Evolutionary conservation across 2,797 vertebrate species (phyloP), one percentile per base, ranked within the genome.

Genomic region (Poeciliopsis presidionis): DNA sequence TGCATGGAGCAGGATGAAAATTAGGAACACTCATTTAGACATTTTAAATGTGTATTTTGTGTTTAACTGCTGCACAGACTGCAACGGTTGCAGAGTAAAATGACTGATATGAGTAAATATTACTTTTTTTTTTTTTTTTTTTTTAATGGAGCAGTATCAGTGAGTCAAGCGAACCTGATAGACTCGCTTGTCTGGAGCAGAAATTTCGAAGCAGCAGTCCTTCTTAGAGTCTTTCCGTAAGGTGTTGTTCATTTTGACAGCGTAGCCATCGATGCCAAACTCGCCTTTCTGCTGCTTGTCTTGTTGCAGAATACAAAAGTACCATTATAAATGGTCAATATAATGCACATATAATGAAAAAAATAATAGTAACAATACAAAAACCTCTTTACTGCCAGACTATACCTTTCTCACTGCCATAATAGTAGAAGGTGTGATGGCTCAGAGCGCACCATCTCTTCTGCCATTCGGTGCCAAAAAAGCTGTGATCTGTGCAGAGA

Each of bases 241-340:
- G 51, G 88, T 94, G 96, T 86, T 96, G 96, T 97, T 99, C 91
- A 98, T 95, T 95, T 96, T 97, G 93, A 98, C 96, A 9, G 73
- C 78, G 91, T 99, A 99, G 63, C 98, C 98, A 30, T 97, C 96
- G 72, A 99, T 97, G 84, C 93, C 93, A 94, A 99, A 99, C 94
- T 97, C 98, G 70, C 98, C 98, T 94, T 99, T 99, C 95, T 99
- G 98, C 92, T 99, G 98, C 95, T 99, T 99, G 94, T 99, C 98
- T 99, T 94, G 90, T 81, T 86, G 94, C 89, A 88, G 83, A 61
- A 81, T 51, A 77, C 74, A 36, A 70, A 85, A 75, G 75, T 8
- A 46, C 74, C 22, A 79, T 53, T 39, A 41, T 59, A 67, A 76
- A 57, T 25, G 28, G 59, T 77, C 67, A 43, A 8, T 25, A 47